Base-by-base conservation (phyloP, 1,140 invertebrate species). In the Drosophila orena region DNA sequence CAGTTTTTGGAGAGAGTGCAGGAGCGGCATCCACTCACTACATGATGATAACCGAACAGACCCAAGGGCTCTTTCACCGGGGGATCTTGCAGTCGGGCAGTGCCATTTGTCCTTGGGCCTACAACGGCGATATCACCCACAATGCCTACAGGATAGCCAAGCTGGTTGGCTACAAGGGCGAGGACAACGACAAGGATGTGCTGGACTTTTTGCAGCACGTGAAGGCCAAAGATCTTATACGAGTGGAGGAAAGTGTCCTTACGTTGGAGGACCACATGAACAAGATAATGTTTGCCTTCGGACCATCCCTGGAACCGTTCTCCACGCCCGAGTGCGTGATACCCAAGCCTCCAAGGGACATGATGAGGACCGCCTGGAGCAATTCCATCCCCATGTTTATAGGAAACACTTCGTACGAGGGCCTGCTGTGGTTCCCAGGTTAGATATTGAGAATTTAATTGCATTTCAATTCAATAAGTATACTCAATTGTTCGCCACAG, bases 41-140 rank as follows among this genome's bases (percentile, higher is more conserved):
- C 76, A 95, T 95, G 86, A 92, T 95, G 76, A 62, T 96, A 1
- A 95, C 93, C 78, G 83, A 90, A 17, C 83, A 90, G 60, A 91
- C 92, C 1, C 91, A 90, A 93, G 94, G 94, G 40, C 75, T 93
- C 17, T 93, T 93, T 42, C 91, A 93, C 53, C 86, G 91, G 3
- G 92, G 86, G 27, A 92, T 93, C 27, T 53, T 92, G 43, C 92
- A 93, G 78, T 93, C 93, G 46, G 93, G 93, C 17, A 91, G 81
- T 53, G 84, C 83, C 3, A 24, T 91, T 1, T 53, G 58, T 5
- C 57, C 79, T 0, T 92, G 90, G 92, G 84, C 90, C 24, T 76
- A 52, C 27, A 83, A 78, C 5, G 73, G 73, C 0, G 77, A 79
- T 12, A 73, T 70, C 5, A 76, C 73, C 4, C 59, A 81, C 17